Percentiles rank a stretch among this genome's conserved stretches.
These are phyloP conservation scores for Drosophila emarginata DNA, from an alignment of 2,888 invertebrate genomes.

Conservation along the genomic window DNA sequence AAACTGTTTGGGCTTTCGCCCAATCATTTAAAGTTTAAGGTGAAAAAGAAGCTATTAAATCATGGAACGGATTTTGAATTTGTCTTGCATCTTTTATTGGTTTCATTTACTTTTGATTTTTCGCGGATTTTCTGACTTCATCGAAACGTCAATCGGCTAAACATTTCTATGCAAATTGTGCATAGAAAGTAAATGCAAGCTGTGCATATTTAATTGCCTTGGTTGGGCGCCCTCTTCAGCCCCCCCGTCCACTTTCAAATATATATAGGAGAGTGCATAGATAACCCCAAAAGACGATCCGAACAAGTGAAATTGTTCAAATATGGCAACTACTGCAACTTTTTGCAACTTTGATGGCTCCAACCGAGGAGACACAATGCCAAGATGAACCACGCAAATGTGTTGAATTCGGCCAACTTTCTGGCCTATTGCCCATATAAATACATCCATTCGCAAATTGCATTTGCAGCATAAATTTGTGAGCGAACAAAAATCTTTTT, in stretches of 20 bases:
- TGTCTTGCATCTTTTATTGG: conserved; percentile 6
- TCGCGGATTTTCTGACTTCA: not conserved
- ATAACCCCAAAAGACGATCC: conserved; percentile 26
- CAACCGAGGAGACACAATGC: conserved; percentile 29
- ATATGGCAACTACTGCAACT: conserved; percentile 64
- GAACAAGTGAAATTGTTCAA: conserved; percentile 73
- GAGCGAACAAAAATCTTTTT: conserved; percentile 49
- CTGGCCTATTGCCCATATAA: conserved; percentile 71
- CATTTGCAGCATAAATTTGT: conserved; percentile 66
- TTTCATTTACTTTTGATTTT: conserved; percentile 19
- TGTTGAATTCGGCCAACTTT: conserved; percentile 64
- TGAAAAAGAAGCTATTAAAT: conserved; percentile 11
- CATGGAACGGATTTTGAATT: not conserved
- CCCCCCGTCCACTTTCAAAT: conserved; percentile 1
- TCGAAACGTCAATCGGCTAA: not conserved
- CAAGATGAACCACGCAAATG: conserved; percentile 67
- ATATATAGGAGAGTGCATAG: not conserved
- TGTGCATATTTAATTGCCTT: conserved; percentile 37
- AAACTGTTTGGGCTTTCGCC: not conserved
- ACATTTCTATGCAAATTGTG: conserved; percentile 37
- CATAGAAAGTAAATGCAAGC: conserved; percentile 43
- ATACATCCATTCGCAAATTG: conserved; percentile 28
- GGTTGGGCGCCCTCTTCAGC: conserved; percentile 7
- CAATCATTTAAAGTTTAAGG: not conserved
- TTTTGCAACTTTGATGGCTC: conserved; percentile 65